Evolutionary conservation across 2,113 vertebrate genomes (phyloP).

Genomic region (Nestor notabilis): DNA sequence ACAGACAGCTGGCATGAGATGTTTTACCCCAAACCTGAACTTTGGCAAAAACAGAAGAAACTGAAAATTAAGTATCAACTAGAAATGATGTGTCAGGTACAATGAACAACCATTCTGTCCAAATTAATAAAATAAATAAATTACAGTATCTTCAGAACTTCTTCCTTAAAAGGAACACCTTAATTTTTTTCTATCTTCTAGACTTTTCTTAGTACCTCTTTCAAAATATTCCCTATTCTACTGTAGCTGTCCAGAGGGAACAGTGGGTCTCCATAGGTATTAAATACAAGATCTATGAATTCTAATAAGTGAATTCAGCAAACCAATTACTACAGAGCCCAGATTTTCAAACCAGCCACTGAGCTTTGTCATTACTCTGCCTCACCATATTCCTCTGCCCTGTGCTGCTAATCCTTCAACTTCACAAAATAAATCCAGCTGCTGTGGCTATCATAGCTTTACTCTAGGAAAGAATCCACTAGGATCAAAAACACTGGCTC

Average conservation of each 20-base stretch:
- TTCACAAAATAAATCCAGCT: background rate
- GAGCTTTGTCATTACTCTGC: background rate
- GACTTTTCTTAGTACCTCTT: background rate
- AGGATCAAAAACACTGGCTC: background rate
- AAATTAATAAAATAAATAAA: background rate
- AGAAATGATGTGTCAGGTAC: background rate
- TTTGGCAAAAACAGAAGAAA: background rate
- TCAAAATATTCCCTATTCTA: background rate
- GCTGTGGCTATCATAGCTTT: background rate
- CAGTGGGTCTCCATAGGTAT: background rate
- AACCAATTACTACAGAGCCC: background rate
- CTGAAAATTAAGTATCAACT: background rate
- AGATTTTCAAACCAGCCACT: background rate
- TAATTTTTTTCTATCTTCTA: background rate
- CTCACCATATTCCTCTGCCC: background rate
- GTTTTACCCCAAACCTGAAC: background rate
- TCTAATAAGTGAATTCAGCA: background rate
- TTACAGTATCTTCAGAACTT: background rate
- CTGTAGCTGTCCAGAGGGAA: background rate
- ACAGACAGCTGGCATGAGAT: background rate
- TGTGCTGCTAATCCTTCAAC: background rate
- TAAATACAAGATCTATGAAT: background rate
- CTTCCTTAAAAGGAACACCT: background rate
- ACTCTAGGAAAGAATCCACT: background rate
- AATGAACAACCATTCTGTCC: background rate